These are phyloP conservation scores for Formica selysi DNA, from an alignment of 1,140 invertebrate genomes.

Conservation along the genomic window DNA sequence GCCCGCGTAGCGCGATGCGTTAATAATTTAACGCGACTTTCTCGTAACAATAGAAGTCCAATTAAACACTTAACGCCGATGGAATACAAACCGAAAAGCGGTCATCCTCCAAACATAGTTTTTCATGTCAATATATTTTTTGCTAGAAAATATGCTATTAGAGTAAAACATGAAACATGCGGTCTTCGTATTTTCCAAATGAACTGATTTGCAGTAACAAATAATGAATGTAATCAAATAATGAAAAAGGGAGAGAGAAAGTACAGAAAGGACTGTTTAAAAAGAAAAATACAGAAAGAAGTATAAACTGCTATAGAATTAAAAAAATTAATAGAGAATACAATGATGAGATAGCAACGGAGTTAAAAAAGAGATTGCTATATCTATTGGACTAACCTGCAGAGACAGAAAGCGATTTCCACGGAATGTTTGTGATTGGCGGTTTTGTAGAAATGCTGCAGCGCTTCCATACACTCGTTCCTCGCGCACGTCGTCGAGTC, in stretches of 20 bases:
- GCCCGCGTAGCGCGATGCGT: neutral
- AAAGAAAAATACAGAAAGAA: neutral
- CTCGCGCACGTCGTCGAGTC: constrained; percentile 92
- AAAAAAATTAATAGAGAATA: neutral
- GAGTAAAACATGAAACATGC: neutral
- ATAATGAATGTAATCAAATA: neutral
- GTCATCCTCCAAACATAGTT: neutral
- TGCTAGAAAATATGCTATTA: neutral
- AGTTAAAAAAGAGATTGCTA: constrained; percentile 39
- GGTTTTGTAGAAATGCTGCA: constrained; percentile 94
- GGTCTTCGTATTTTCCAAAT: neutral
- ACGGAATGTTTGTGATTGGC: constrained; percentile 92
- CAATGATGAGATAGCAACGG: neutral
- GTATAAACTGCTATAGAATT: neutral
- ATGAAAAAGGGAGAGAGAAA: neutral
- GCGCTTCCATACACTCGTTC: constrained; percentile 94
- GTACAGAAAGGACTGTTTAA: too few species aligned
- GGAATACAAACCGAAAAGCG: neutral
- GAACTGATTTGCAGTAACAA: neutral
- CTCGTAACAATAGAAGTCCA: constrained; percentile 37
- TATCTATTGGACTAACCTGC: constrained; percentile 91
- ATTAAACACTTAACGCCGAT: constrained; percentile 39
- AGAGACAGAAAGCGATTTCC: constrained; percentile 96
- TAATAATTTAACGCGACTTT: constrained; percentile 56
- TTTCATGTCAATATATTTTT: neutral